Evolutionary conservation across 2,113 vertebrate genomes (phyloP).

Genomic region (Thalassarche chlororhynchos): DNA sequence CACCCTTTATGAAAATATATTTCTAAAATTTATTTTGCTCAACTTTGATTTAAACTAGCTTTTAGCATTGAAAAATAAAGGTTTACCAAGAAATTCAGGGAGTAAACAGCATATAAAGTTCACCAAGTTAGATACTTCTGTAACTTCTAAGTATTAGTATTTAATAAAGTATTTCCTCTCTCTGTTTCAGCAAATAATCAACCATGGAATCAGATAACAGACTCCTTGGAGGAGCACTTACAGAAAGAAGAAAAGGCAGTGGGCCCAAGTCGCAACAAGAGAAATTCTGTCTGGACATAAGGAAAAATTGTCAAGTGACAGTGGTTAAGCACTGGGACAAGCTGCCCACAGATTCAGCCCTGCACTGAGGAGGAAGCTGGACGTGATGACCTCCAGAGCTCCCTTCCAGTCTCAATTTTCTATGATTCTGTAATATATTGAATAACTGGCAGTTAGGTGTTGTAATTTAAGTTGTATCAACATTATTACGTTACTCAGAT

Average conservation of each 20-base stretch:
- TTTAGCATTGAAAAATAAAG: not conserved
- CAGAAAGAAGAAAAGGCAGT: not conserved
- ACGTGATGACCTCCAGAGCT: not conserved
- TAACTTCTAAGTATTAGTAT: not conserved
- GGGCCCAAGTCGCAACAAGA: not conserved
- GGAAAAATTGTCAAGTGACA: not conserved
- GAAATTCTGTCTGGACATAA: not conserved
- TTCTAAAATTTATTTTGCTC: not conserved
- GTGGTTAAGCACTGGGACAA: not conserved
- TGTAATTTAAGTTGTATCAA: not conserved
- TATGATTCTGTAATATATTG: not conserved
- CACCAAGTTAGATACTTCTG: too few species aligned
- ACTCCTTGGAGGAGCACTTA: fast-evolving
- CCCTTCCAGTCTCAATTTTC: not conserved
- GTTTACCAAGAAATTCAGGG: not conserved
- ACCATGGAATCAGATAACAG: not conserved
- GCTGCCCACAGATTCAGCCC: not conserved
- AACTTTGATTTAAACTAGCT: not conserved
- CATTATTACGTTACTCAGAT: not conserved
- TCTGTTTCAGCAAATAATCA: not conserved
- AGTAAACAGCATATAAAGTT: not conserved
- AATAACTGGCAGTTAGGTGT: not conserved
- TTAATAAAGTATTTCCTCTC: not conserved
- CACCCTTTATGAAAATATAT: not conserved
- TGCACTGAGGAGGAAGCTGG: not conserved